Conservation (phyloP, 2,888 invertebrate genomes). For the Eupithecia inturbata region DNA sequence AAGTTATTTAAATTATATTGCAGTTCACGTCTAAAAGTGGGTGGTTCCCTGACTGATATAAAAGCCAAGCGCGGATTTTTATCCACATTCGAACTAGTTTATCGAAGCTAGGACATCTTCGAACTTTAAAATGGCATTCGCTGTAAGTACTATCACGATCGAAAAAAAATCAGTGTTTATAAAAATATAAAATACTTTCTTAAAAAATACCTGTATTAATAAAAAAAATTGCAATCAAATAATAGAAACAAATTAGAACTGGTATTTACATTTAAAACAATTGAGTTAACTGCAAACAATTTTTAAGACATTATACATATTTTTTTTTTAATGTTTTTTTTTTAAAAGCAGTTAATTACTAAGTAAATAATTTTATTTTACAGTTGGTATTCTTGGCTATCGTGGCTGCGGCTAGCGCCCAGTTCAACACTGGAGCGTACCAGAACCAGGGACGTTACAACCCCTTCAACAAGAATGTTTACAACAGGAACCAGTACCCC, state of each 20-base stretch:
- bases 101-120: conserved; percentile 64
- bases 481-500: conserved; percentile 32
- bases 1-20: conserved; percentile 78
- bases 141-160: conserved; percentile 59
- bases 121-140: conserved; percentile 65
- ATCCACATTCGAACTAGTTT: conserved; percentile 77
- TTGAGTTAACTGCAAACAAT: too few relatives aligned
- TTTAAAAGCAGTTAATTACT: background rate
- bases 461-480: background rate
- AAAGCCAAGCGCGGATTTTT: conserved; percentile 74
- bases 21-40: conserved; percentile 69
- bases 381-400: conserved; percentile 62
- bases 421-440: conserved; percentile 41
- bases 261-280: too few relatives aligned
- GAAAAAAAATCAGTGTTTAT: background rate
- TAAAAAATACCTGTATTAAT: too few relatives aligned
- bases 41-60: conserved; percentile 74
- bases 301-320: too few relatives aligned
- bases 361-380: conserved; percentile 7
- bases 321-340: too few relatives aligned
- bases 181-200: too few relatives aligned
- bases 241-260: too few relatives aligned
- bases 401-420: conserved; percentile 61
- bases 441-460: conserved; percentile 4
- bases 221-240: too few relatives aligned